Percentiles rank a stretch among this genome's conserved stretches.
phyloP scores from a whole-genome alignment of 2,113 vertebrate genomes.

The Microcebus griseorufus region DNA sequence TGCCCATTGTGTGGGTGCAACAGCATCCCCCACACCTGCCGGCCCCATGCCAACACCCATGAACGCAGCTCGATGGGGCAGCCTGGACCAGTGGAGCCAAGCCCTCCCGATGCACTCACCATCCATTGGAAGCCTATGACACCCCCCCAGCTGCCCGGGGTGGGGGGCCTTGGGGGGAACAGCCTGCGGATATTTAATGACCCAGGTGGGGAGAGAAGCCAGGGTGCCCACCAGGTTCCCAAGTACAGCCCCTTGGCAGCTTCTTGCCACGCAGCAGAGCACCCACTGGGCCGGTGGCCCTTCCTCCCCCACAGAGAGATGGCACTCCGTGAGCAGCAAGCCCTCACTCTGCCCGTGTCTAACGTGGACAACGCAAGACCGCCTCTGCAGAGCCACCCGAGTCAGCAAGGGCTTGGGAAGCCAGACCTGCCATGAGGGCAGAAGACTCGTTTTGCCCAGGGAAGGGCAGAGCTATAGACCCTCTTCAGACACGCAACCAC shows the following conservation, averaged over 20 bases:
- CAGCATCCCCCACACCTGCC: not conserved
- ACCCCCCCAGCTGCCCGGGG: not conserved
- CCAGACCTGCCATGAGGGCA: not conserved
- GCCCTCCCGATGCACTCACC: too few species aligned
- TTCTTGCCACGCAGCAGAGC: not conserved
- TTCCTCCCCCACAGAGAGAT: not conserved
- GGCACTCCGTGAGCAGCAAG: not conserved
- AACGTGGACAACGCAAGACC: not conserved
- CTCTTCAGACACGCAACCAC: not conserved
- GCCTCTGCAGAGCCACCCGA: too few species aligned
- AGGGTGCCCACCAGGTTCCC: not conserved
- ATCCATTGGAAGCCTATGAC: not conserved
- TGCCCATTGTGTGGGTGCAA: not conserved
- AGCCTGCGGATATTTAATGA: not conserved
- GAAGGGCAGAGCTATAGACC: not conserved
- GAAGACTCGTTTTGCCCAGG: not conserved
- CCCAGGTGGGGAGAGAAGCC: not conserved
- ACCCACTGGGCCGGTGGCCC: not conserved
- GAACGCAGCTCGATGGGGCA: not conserved
- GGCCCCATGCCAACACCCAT: not conserved
- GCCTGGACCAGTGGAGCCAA: not conserved
- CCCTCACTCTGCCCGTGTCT: not conserved
- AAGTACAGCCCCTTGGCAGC: not conserved
- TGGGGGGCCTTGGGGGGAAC: rapidly evolving
- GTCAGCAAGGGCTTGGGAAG: not conserved